Conservation (phyloP, 2,113 vertebrate genomes). For the Prinia subflava region DNA sequence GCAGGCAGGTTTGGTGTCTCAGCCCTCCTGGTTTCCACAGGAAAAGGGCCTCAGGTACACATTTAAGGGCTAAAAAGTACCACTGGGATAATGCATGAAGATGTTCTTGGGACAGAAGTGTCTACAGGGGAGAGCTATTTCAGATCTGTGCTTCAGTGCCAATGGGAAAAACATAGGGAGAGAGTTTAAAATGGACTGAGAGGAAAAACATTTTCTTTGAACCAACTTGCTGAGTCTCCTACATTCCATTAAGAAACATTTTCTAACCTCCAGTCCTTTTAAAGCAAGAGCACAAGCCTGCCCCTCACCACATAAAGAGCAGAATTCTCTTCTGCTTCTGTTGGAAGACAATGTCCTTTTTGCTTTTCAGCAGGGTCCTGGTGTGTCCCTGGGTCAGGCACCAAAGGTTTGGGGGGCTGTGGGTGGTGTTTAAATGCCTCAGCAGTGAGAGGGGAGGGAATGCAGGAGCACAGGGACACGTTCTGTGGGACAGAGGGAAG, state of each 20-base stretch:
- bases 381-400: background rate
- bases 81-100: background rate
- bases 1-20: background rate
- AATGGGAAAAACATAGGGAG: background rate
- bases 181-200: background rate
- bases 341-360: background rate
- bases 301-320: background rate
- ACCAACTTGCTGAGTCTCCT: background rate
- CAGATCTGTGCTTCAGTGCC: background rate
- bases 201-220: constrained; percentile 13
- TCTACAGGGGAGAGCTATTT: background rate
- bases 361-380: background rate
- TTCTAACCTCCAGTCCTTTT: background rate
- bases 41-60: background rate
- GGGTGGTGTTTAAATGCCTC: background rate
- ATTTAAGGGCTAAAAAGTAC: background rate
- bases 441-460: background rate
- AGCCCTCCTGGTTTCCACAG: background rate
- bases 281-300: background rate
- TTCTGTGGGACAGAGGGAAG: background rate
- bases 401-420: background rate
- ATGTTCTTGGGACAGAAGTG: background rate
- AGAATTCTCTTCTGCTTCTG: background rate
- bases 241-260: background rate
- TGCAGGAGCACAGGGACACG: background rate